Evolutionary conservation across 2,113 vertebrate genomes (phyloP).

Genomic region (Eidolon helvum): DNA sequence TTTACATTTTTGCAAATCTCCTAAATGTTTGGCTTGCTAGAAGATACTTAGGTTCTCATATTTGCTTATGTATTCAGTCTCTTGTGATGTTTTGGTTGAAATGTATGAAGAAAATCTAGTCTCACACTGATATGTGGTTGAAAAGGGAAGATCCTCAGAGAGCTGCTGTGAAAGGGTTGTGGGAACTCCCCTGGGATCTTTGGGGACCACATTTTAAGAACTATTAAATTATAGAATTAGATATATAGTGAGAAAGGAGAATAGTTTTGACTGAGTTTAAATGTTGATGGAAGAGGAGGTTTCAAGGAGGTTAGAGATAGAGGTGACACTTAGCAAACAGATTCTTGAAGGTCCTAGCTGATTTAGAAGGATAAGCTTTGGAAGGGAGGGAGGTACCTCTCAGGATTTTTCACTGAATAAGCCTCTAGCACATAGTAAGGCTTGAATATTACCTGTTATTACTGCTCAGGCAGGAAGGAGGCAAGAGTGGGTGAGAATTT

Average conservation of each 20-base stretch:
- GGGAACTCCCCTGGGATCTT: neutral
- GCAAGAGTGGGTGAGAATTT: neutral
- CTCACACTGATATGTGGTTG: neutral
- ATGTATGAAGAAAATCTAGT: neutral
- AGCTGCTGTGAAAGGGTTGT: neutral
- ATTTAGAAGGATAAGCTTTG: slow-evolving; percentile 8
- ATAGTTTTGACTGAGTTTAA: slow-evolving; percentile 4
- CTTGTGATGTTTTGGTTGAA: neutral
- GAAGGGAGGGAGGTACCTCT: neutral
- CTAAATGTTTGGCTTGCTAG: neutral
- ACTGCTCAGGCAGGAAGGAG: neutral
- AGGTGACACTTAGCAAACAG: neutral
- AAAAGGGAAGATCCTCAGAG: neutral
- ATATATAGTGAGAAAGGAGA: neutral
- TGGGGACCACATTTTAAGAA: neutral
- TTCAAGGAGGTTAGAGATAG: neutral
- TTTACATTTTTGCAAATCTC: neutral
- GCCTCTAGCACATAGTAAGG: neutral
- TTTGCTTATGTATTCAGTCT: neutral
- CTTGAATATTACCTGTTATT: neutral
- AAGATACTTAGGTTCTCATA: neutral
- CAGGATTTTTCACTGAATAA: neutral
- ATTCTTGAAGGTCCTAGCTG: slow-evolving; percentile 22
- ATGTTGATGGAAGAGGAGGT: neutral
- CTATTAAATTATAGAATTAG: neutral